Evolutionary conservation across 2,888 invertebrate species (phyloP), one percentile per base, ranked within the genome.

Genomic region (Phytoseiulus persimilis): DNA sequence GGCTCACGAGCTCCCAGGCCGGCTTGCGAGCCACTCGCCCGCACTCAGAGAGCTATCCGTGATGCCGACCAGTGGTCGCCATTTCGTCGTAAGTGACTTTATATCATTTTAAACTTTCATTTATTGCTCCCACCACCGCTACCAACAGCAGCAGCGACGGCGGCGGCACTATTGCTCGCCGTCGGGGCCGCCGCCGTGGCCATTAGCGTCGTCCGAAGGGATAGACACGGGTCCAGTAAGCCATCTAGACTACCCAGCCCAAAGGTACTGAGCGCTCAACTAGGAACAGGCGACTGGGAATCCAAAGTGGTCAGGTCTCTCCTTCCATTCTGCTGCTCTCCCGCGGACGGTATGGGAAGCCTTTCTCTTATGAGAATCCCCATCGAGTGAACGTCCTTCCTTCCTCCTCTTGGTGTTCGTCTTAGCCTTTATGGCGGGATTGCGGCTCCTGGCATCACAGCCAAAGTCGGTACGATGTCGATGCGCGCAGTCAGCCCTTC

Each of bases 91-190:
- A 87, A 87, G 87, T 87, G 87, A 87, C 87, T 87, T 87, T 87
- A 87, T 87, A 87, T 45, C 87, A 87, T 87, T 87, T 87, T 87
- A 87, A 87, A 87, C 87, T 87, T 87, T 87, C 87, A 87, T 87
- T 87, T 87, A 87, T 87, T 87, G 87, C 87, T 45, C 31, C 31
- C 33, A 83, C 83, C 83, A 31, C 33, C 84, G 87, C 87, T 45
- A n/a, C 31, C 33, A 83, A 9, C 83, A 31, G 14, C 84, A 23
- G 18, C 0, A 33, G n/a, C 87, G 87, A 28, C 83, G 83, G 32
- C 28, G 28, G 32, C 83, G 83, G 9, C 83, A 18, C 83, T 28
- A 33, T 65, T 65, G 65, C 65, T 28, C 23, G 65, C 9, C 39
- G 3, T 11, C 65, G 65, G n/a, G n/a, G n/a, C n/a, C n/a, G 23